phyloP scores from a whole-genome alignment of 2,888 invertebrate species.

The Ophion slaviceki region DNA sequence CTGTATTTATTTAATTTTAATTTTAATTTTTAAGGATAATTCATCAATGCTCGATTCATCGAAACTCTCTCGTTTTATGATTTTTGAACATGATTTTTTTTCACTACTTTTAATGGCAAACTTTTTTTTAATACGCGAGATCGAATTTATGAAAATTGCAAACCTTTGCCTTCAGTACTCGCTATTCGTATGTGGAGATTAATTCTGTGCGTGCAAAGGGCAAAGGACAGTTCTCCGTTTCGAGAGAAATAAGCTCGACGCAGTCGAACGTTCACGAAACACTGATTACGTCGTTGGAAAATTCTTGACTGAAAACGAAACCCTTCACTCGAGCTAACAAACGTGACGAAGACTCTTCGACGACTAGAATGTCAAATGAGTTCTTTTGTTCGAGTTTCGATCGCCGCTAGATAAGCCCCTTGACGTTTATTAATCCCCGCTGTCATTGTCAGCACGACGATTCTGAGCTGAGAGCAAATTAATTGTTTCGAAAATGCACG shows the following conservation, averaged over 20 bases:
- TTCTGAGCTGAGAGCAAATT: background rate
- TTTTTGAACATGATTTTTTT: background rate
- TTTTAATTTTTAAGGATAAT: background rate
- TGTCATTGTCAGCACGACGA: background rate
- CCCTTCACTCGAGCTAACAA: constrained; percentile 5
- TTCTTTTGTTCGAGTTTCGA: constrained; percentile 33
- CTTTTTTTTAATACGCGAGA: no score
- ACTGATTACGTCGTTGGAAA: constrained; percentile 27
- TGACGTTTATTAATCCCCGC: background rate
- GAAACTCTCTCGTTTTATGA: background rate
- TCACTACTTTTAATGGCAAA: no score
- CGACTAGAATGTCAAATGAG: constrained; percentile 59
- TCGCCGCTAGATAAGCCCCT: background rate
- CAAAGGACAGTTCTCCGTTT: background rate
- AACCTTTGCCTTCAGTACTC: no score
- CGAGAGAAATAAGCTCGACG: background rate
- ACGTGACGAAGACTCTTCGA: constrained; percentile 43
- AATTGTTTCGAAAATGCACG: background rate
- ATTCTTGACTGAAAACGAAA: constrained; percentile 7
- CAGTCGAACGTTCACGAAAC: constrained; percentile 6
- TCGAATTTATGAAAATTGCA: no score
- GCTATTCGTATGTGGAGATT: background rate
- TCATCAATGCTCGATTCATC: no score
- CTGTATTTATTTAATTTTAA: background rate
- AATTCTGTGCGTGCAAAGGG: background rate